A percentile compares a stretch with the other conserved stretches of the same genome.
Conservation (phyloP, 1,140 invertebrate species). For the Drosophila leontia region DNA sequence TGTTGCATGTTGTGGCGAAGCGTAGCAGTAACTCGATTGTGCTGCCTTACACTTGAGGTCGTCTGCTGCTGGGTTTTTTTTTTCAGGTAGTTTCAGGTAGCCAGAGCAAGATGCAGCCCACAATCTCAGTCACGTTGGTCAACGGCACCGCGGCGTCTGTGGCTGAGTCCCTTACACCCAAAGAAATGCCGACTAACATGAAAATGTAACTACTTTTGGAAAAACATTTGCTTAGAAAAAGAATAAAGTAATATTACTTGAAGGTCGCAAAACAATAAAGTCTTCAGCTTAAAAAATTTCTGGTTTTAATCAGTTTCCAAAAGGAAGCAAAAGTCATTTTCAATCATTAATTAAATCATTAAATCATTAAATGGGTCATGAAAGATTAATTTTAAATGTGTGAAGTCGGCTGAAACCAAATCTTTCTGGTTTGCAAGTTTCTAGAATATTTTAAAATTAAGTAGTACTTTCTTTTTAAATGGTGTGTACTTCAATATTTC, state of each 20-base stretch:
- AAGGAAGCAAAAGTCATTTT: neutral
- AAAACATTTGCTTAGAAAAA: neutral
- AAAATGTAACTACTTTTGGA: neutral
- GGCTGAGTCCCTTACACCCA: constrained; percentile 52
- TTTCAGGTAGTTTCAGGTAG: constrained; percentile 27
- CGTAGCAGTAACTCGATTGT: constrained; percentile 71
- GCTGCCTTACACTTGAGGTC: constrained; percentile 76
- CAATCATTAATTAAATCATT: neutral
- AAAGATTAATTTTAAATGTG: neutral
- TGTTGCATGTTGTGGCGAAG: constrained; percentile 62
- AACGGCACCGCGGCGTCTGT: constrained; percentile 77
- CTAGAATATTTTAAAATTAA: neutral
- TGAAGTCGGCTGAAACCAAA: neutral
- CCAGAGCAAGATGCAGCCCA: constrained; percentile 26
- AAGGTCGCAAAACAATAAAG: neutral
- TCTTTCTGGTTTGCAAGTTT: neutral
- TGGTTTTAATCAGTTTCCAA: neutral
- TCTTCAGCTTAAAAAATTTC: neutral
- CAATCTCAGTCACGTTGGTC: constrained; percentile 70
- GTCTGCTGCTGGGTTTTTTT: constrained; percentile 46
- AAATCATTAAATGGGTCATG: no score
- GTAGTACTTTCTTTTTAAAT: neutral
- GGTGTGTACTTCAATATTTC: no score
- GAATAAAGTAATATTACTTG: neutral
- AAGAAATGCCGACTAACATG: neutral